These are phyloP conservation scores for Tenthredo amoena DNA, from an alignment of 2,888 invertebrate genomes.

Conservation along the genomic window DNA sequence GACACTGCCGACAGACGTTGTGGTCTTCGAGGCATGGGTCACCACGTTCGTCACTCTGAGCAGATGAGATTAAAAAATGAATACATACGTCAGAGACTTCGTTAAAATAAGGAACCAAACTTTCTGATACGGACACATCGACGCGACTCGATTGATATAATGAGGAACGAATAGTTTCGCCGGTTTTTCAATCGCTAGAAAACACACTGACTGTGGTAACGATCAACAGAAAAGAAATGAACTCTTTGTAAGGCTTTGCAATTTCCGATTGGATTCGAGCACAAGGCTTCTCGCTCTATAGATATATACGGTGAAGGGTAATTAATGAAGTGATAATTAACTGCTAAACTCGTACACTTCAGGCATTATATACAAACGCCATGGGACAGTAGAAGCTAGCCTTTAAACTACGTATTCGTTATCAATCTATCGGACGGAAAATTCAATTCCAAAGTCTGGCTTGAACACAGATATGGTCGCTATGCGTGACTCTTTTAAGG, in stretches of 20 bases:
- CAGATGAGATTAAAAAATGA: constrained; percentile 35
- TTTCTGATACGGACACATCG: not conserved
- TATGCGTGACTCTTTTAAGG: not conserved
- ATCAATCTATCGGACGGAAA: not conserved
- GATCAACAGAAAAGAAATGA: not conserved
- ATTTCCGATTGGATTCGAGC: constrained; percentile 36
- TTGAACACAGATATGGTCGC: not conserved
- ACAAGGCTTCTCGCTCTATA: constrained; percentile 38
- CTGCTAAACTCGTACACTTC: not conserved
- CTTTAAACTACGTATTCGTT: not conserved
- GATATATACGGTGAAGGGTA: not conserved
- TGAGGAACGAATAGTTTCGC: not conserved
- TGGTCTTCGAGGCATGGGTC: constrained; percentile 69
- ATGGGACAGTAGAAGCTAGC: not conserved
- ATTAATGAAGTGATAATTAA: constrained; percentile 2
- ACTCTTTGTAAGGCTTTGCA: constrained; percentile 43
- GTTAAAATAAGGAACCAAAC: not conserved
- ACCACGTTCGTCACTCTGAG: constrained; percentile 69
- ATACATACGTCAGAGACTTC: not conserved
- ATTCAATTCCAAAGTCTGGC: constrained; percentile 21
- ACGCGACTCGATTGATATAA: not conserved
- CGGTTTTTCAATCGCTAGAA: not conserved
- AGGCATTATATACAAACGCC: not conserved
- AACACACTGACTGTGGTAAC: not conserved
- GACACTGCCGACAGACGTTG: constrained; percentile 58